A percentile compares a stretch with the other conserved stretches of the same genome.
phyloP scores from a whole-genome alignment of 2,888 invertebrate genomes.

The Ophonus ardosiacus region DNA sequence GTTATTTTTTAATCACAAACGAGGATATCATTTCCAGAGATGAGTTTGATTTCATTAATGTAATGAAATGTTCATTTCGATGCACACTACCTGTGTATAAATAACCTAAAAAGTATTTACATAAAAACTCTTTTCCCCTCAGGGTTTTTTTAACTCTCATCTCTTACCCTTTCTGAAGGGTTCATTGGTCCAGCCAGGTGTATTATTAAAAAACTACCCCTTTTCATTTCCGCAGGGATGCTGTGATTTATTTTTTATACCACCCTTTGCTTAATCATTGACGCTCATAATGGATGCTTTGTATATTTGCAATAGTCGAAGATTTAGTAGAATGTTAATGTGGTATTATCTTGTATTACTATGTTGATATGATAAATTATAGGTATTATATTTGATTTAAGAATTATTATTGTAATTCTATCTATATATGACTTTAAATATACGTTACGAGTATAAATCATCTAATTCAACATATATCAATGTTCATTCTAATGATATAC shows the following conservation, averaged over 20 bases:
- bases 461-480: neutral
- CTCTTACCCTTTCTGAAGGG: constrained; percentile 50
- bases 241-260: constrained; percentile 46
- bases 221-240: constrained; percentile 27
- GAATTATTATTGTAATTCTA: neutral
- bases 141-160: constrained; percentile 50
- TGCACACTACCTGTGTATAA: constrained; percentile 24
- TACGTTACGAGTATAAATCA: neutral
- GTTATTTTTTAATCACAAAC: neutral
- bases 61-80: constrained; percentile 42
- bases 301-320: constrained; percentile 42
- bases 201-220: constrained; percentile 57
- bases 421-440: neutral
- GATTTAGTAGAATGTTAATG: constrained; percentile 43
- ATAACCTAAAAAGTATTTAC: constrained; percentile 51
- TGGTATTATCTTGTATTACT: constrained; percentile 6
- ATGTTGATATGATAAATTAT: constrained; percentile 43
- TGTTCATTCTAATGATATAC: neutral
- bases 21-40: neutral
- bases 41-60: constrained; percentile 34
- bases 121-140: constrained; percentile 45
- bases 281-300: constrained; percentile 47
- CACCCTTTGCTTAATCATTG: constrained; percentile 38
- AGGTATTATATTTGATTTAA: constrained; percentile 19
- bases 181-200: constrained; percentile 61